Percentiles rank a stretch among this genome's conserved stretches.
Conservation (phyloP, 2,888 invertebrate species). For the Steinernema hermaphroditum region DNA sequence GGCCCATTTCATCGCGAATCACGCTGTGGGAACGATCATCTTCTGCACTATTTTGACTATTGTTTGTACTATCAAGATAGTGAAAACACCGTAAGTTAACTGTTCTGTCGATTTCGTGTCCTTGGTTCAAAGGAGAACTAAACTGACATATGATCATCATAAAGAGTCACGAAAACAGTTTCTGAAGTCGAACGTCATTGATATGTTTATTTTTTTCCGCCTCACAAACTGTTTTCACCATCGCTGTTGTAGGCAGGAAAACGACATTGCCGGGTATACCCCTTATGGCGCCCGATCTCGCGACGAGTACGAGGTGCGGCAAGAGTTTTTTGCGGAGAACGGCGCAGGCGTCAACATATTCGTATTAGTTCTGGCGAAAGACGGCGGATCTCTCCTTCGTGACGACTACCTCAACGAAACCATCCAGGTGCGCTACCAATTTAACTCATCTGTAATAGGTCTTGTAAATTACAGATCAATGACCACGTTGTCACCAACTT, state of each 20-base stretch:
- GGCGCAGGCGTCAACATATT: conserved; percentile 55
- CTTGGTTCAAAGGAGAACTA: too few species aligned
- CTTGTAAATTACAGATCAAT: conserved; percentile 35
- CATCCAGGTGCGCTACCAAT: too few species aligned
- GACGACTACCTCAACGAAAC: conserved; percentile 51
- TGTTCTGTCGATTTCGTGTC: neutral
- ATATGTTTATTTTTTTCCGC: too few species aligned
- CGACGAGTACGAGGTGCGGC: conserved; percentile 37
- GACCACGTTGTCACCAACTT: conserved; percentile 51
- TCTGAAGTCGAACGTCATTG: too few species aligned
- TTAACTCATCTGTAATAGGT: too few species aligned
- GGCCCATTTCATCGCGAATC: conserved; percentile 20
- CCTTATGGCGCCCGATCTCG: conserved; percentile 56
- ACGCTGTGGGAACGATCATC: conserved; percentile 35
- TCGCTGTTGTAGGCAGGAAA: conserved; percentile 46
- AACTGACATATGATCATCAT: too few species aligned
- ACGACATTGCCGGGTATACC: conserved; percentile 62
- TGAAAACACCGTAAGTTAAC: conserved; percentile 42
- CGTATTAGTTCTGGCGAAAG: conserved; percentile 52
- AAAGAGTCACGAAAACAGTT: too few species aligned
- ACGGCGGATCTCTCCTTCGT: conserved; percentile 47
- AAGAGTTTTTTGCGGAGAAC: conserved; percentile 48
- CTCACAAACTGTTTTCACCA: too few species aligned
- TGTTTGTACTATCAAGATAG: conserved; percentile 44
- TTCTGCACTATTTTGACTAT: conserved; percentile 39